phyloP scores from a whole-genome alignment of 2,113 vertebrate species.

The Ornithorhynchus anatinus region DNA sequence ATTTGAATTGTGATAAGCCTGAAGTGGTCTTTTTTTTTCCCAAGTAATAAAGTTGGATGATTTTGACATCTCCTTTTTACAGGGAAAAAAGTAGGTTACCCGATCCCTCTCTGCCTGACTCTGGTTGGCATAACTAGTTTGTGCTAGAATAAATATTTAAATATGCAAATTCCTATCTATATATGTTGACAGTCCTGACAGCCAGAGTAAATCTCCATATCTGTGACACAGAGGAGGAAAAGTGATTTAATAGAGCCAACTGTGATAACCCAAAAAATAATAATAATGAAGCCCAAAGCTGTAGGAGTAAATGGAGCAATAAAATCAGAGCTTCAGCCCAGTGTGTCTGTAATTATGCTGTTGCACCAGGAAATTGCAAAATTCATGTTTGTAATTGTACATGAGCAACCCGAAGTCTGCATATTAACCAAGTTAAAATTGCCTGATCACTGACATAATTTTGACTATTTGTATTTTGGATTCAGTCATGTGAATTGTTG shows the following conservation, averaged over 20 bases:
- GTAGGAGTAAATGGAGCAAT: not conserved
- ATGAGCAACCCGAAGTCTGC: not conserved
- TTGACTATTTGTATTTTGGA: not conserved
- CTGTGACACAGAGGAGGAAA: conserved; percentile 24
- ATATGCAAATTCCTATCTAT: conserved; percentile 18
- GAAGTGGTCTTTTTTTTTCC: not conserved
- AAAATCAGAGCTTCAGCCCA: not conserved
- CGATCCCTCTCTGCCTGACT: not conserved
- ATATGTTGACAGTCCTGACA: conserved; percentile 45
- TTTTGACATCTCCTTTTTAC: not conserved
- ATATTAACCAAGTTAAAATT: not conserved
- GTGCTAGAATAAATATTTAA: conserved; percentile 45
- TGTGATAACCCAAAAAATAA: conserved; percentile 54
- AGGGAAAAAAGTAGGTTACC: not conserved
- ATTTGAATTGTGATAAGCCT: not conserved
- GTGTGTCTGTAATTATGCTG: conserved; percentile 7
- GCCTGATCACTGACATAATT: not conserved
- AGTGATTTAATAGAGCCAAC: conserved; percentile 40
- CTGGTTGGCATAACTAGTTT: conserved; percentile 23
- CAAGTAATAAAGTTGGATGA: not conserved
- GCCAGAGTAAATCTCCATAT: conserved; percentile 38
- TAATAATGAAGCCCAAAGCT: conserved; percentile 33
- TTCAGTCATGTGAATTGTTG: too few species aligned
- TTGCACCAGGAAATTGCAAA: not conserved
- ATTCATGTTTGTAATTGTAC: not conserved